Percentiles rank a stretch among this genome's conserved stretches.
Conservation (phyloP, 2,888 invertebrate species). For the Enchytraeus crypticus region DNA sequence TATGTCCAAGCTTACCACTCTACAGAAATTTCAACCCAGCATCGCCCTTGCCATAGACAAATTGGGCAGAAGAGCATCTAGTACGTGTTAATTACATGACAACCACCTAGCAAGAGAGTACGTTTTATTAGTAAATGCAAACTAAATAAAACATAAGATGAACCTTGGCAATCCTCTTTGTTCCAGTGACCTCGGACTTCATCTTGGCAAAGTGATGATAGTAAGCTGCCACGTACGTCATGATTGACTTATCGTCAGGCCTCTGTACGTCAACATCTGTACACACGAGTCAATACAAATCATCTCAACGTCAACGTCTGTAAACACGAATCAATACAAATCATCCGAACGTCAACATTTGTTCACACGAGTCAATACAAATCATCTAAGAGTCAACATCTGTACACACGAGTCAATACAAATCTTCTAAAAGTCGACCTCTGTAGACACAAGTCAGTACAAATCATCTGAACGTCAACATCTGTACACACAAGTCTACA, state of each 20-base stretch:
- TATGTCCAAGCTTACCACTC: too few species aligned
- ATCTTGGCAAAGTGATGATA: slow-evolving; percentile 98
- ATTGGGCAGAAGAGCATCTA: too few species aligned
- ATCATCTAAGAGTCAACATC: not conserved
- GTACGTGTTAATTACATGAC: too few species aligned
- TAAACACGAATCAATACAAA: too few species aligned
- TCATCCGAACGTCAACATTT: slow-evolving; percentile 84
- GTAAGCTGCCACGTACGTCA: slow-evolving; percentile 97
- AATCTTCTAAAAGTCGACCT: slow-evolving; percentile 81
- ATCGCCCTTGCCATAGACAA: too few species aligned
- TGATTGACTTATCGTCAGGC: slow-evolving; percentile 96
- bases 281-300: slow-evolving; percentile 4
- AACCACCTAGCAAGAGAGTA: too few species aligned
- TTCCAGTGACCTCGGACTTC: slow-evolving; percentile 97
- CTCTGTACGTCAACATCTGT: slow-evolving; percentile 81
- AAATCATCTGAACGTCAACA: not conserved
- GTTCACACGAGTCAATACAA: slow-evolving; percentile 16
- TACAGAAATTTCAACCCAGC: too few species aligned
- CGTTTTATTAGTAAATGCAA: too few species aligned
- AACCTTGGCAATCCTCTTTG: slow-evolving; percentile 91
- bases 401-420: too few species aligned
- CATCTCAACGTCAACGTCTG: not conserved
- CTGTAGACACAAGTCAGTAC: slow-evolving; percentile 48
- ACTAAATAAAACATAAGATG: not conserved
- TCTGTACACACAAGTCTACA: too few species aligned